Conservation (phyloP, 1,140 invertebrate genomes). For the Asobara japonica region DNA sequence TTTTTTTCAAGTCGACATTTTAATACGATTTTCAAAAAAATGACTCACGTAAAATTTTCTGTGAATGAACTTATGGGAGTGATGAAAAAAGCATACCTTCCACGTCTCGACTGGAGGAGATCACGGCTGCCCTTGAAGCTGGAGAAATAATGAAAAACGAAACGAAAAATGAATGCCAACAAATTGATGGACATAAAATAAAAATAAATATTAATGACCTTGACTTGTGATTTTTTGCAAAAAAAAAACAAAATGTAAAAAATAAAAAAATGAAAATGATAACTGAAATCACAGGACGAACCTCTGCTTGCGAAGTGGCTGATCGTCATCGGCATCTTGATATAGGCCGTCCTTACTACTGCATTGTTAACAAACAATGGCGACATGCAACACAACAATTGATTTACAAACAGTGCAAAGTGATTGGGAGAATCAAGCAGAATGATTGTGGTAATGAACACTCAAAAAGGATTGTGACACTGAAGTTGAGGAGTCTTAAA, state of each 20-base stretch:
- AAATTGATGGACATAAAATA: slow-evolving; percentile 25
- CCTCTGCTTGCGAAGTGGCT: slow-evolving; percentile 58
- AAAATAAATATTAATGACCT: slow-evolving; percentile 1
- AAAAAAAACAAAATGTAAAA: background rate
- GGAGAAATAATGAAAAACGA: slow-evolving; percentile 34
- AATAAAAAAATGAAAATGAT: slow-evolving; percentile 25
- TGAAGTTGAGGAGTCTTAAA: slow-evolving; percentile 18
- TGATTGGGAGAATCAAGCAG: slow-evolving; percentile 22
- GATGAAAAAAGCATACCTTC: slow-evolving; percentile 45
- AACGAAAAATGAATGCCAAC: slow-evolving; percentile 24
- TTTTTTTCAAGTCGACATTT: too few species aligned
- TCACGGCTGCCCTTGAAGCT: slow-evolving; percentile 55
- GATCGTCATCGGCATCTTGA: slow-evolving; percentile 57
- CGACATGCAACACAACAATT: slow-evolving; percentile 51
- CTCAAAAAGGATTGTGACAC: slow-evolving; percentile 10
- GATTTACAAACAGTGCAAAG: slow-evolving; percentile 39
- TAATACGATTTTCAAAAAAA: too few species aligned
- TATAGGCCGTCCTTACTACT: slow-evolving; percentile 58
- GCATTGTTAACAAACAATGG: slow-evolving; percentile 40
- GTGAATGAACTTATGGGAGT: slow-evolving; percentile 27
- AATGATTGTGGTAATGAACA: slow-evolving; percentile 13
- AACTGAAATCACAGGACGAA: too few species aligned
- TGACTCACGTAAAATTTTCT: too few species aligned
- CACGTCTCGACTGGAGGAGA: slow-evolving; percentile 46
- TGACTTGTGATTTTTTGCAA: background rate